Base-by-base conservation (phyloP, 1,140 invertebrate species). In the Batillaria attramentaria region DNA sequence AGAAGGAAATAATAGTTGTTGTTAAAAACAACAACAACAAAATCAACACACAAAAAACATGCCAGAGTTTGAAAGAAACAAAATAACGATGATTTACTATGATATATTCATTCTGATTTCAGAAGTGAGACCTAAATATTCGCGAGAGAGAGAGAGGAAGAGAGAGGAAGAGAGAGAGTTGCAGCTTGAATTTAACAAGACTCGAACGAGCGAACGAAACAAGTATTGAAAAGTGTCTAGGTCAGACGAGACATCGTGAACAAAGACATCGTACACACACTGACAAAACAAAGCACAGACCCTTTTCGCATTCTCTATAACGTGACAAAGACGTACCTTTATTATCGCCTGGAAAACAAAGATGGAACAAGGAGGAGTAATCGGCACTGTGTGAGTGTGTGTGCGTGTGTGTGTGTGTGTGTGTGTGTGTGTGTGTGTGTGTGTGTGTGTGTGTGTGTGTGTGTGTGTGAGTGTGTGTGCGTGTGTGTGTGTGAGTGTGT, bases 361-460 rank as follows among this genome's bases (percentile, higher is more conserved):
- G 57, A 20, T 10, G 57, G 6, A 24, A 5, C 24, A 60, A 60
- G n/a, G n/a, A n/a, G n/a, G n/a, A n/a, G n/a, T n/a, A n/a, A n/a
- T n/a, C n/a, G n/a, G n/a, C n/a, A n/a, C n/a, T n/a, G n/a, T n/a
- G n/a, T n/a, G n/a, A n/a, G 31, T 10, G 8, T 60, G 24, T 60
- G 24, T 60, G 57, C 31, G 57, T 60, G 57, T 24, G 57, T 60
- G 57, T 60, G 57, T 60, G 57, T 60, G 57, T 60, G 57, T 60
- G 57, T 60, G 57, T 60, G 57, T 60, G 57, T 60, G 57, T 60
- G 57, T 60, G 57, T 60, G 57, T 60, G 57, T 60, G 57, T 60
- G 57, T 60, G 57, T 60, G 57, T 60, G 57, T 60, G 57, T 60
- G 57, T 60, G 57, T 60, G 57, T 60, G 57, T 60, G 57, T 60